Base-by-base conservation (phyloP, 2,888 invertebrate species). In the Emmelina monodactyla region DNA sequence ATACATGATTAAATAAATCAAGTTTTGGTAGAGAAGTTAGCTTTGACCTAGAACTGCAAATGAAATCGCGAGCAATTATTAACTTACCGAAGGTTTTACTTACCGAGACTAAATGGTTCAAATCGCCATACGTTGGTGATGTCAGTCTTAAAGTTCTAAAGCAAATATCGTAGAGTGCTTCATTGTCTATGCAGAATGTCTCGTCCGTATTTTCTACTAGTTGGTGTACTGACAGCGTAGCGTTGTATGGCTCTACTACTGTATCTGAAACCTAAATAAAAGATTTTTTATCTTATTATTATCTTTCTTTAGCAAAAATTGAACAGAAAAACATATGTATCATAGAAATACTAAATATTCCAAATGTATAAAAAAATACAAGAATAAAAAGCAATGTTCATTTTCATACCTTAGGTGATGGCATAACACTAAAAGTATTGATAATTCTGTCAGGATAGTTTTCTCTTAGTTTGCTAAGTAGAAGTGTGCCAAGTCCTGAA, bases 101-200 rank as follows among this genome's bases (percentile, higher is more conserved):
- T 48, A 85, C 85, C 42, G 91, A 89, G 14, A 92, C 93, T 40
- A 94, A 81, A 79, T 94, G 90, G 72, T 94, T 94, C 39, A 95
- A 78, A 54, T 94, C 94, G n/a, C 92, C 92, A 57, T 94, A 95
- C 1, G 92, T 92, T 22, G 94, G 94, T 22, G 89, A 90, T 28
- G 85, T 82, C 4, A 92, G 82, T 51, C 91, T 87, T 44, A 94
- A 72, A 2, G 92, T 94, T 41, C 92, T 82, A 84, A 92, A 93
- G 82, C 93, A 93, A 57, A 93, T 92, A 68, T 93, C 91, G 69
- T 93, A 93, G 9, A 93, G 81, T 33, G 92, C 93, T 62, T 93
- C 93, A 68, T 93, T 93, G 75, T 93, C 92, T 56, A 93, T 92
- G 62, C 92, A 92, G 70, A 88, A 92, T 0, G 92, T 92, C 59